Evolutionary conservation across 2,888 invertebrate species (phyloP).

Genomic region (Drosophila melanosoma): DNA sequence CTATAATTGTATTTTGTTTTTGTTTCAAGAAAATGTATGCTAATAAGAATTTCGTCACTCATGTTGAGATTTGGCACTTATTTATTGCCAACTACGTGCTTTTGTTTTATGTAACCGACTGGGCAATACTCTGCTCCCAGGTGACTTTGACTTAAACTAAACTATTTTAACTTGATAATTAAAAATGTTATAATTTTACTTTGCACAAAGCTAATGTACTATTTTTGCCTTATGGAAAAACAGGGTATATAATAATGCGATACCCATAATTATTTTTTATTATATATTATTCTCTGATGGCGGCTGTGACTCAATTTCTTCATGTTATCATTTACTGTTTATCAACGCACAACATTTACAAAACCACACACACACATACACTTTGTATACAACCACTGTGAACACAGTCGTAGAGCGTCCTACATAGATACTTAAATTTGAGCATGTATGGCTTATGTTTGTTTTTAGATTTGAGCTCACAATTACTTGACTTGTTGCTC

Average conservation of each 20-base stretch:
- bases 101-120: background rate
- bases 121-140: background rate
- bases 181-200: background rate
- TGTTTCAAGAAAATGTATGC: background rate
- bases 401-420: background rate
- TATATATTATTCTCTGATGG: conserved; percentile 19
- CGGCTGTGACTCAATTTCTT: conserved; percentile 53
- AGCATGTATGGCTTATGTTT: conserved; percentile 29
- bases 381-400: background rate
- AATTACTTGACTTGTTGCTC: conserved; percentile 46
- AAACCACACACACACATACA: background rate
- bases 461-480: conserved; percentile 43
- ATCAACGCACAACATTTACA: conserved; percentile 41
- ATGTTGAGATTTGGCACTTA: background rate
- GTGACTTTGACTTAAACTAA: background rate
- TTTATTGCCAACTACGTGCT: background rate
- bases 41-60: conserved; percentile 1
- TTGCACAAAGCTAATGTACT: background rate
- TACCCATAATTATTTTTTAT: conserved; percentile 34
- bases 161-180: no score
- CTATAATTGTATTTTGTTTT: background rate
- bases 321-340: conserved; percentile 49
- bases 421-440: background rate
- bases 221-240: background rate
- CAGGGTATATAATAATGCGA: background rate